Conservation (phyloP, 2,888 invertebrate species). For the Agonopterix subpropinquella region DNA sequence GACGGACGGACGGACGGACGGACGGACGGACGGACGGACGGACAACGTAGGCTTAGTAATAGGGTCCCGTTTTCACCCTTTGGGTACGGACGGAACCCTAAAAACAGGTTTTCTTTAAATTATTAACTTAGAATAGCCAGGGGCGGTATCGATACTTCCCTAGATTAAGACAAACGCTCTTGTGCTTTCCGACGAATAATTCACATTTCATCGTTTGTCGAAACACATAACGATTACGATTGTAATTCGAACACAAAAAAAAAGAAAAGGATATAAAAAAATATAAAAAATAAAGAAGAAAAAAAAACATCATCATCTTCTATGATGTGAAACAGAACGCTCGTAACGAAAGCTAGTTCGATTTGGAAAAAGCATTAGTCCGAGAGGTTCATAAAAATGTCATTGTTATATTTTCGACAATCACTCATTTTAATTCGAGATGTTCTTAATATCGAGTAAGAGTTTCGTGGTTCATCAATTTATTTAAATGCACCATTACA, state of each 20-base stretch:
- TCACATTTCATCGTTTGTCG: slow-evolving; percentile 31
- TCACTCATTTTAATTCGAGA: slow-evolving; percentile 59
- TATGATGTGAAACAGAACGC: not conserved
- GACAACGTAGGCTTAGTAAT: no score
- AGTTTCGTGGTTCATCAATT: slow-evolving; percentile 43
- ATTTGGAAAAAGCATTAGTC: slow-evolving; percentile 17
- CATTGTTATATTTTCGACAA: slow-evolving; percentile 49
- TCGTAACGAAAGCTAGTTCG: slow-evolving; percentile 21
- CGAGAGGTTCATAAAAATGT: slow-evolving; percentile 35
- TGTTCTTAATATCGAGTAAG: slow-evolving; percentile 26
- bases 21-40: no score
- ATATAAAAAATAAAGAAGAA: not conserved
- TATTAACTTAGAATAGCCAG: slow-evolving; percentile 25
- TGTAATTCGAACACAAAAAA: not conserved
- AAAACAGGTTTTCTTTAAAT: slow-evolving; percentile 29
- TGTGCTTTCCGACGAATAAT: slow-evolving; percentile 24
- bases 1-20: no score
- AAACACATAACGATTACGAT: not conserved
- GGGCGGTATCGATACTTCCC: slow-evolving; percentile 26
- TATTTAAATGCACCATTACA: slow-evolving; percentile 55
- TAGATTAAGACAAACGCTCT: slow-evolving; percentile 15
- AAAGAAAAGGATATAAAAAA: not conserved
- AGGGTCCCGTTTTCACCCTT: no score
- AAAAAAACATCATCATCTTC: no score
- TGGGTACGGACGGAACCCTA: no score